Conservation (phyloP, 2,797 vertebrate species). For the Choloepus didactylus region DNA sequence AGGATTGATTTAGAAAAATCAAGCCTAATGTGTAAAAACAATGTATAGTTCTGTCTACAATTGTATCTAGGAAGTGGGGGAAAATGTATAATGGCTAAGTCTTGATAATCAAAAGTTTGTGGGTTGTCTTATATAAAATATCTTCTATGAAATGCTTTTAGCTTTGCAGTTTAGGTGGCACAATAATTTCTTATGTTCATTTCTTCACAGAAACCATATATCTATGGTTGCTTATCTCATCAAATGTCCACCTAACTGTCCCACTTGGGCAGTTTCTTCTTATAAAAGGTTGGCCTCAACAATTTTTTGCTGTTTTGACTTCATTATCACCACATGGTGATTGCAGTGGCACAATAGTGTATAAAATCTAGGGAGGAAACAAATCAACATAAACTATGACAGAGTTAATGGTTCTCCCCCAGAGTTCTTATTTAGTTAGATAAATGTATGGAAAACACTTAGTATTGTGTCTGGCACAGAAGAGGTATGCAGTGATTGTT, state of each 20-base stretch:
- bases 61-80: constrained; percentile 9
- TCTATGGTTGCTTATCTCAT: constrained; percentile 48
- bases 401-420: constrained; percentile 56
- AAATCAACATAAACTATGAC: background rate
- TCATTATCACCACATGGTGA: constrained; percentile 49
- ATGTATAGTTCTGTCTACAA: background rate
- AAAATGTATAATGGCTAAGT: constrained; percentile 2
- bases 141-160: constrained; percentile 47
- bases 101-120: constrained; percentile 10
- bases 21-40: constrained; percentile 42
- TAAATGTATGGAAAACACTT: constrained; percentile 47
- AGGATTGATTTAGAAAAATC: constrained; percentile 34
- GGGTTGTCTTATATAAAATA: constrained; percentile 32
- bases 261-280: constrained; percentile 53
- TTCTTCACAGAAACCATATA: constrained; percentile 29
- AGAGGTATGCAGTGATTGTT: constrained; percentile 44
- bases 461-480: background rate
- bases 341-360: background rate
- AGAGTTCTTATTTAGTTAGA: constrained; percentile 54
- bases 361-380: constrained; percentile 45
- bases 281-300: constrained; percentile 47
- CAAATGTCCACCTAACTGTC: background rate
- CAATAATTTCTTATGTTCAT: constrained; percentile 56
- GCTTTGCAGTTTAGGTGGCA: constrained; percentile 26
- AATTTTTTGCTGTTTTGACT: constrained; percentile 64